phyloP scores from a whole-genome alignment of 23 tunicate species.

The Trididemnum miniatum region DNA sequence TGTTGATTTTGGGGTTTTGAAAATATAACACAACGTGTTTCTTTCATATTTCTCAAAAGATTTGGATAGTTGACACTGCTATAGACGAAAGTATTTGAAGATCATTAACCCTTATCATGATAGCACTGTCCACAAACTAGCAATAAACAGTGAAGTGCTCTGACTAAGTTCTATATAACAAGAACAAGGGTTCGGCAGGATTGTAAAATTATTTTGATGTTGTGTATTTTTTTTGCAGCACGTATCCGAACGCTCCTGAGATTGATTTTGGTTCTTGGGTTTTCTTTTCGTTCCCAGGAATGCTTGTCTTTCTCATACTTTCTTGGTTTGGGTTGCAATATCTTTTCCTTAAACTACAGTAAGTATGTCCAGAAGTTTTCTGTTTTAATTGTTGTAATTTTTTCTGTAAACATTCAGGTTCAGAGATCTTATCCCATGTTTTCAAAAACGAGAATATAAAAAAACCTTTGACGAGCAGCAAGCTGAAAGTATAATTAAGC shows the following conservation, averaged over 20 bases:
- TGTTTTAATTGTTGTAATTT: background rate
- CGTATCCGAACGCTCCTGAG: conserved; percentile 68
- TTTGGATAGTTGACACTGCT: too few species aligned
- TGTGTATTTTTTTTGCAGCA: conserved; percentile 34
- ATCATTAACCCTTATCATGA: background rate
- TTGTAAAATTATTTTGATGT: background rate
- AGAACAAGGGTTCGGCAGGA: too few species aligned
- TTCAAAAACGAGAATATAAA: background rate
- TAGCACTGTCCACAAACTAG: too few species aligned
- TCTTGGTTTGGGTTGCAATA: conserved; percentile 93
- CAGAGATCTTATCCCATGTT: background rate
- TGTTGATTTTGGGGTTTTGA: too few species aligned
- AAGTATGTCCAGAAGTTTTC: conserved; percentile 6
- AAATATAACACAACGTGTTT: too few species aligned
- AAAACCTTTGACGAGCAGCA: conserved; percentile 44
- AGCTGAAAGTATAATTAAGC: conserved; percentile 53
- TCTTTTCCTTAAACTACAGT: conserved; percentile 67
- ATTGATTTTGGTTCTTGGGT: conserved; percentile 93
- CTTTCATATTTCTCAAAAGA: too few species aligned
- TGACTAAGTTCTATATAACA: too few species aligned
- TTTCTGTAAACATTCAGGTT: background rate
- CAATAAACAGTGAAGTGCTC: too few species aligned
- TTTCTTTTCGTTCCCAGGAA: conserved; percentile 82
- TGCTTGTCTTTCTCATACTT: conserved; percentile 73
- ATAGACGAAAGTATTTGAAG: too few species aligned